A percentile compares a stretch with the other conserved stretches of the same genome.
phyloP scores from a whole-genome alignment of 1,140 invertebrate species.

The Nixonia krombeini region DNA sequence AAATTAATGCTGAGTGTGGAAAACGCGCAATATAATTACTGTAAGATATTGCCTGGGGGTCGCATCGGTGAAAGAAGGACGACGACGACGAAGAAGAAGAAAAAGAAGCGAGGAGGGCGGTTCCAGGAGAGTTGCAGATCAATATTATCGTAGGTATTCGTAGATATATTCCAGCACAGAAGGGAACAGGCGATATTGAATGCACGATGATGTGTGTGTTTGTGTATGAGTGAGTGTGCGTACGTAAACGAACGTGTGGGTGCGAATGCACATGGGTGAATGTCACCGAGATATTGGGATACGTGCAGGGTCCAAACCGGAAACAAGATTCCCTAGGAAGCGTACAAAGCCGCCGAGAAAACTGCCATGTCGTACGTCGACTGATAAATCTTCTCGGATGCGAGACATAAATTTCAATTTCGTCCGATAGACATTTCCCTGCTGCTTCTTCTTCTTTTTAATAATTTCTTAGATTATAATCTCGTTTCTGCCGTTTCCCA shows the following conservation, averaged over 20 bases:
- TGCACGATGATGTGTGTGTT: conserved; percentile 34
- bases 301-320: conserved; percentile 45
- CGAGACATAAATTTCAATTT: conserved; percentile 50
- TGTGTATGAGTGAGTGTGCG: not conserved
- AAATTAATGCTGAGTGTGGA: conserved; percentile 47
- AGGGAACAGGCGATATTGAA: conserved; percentile 46
- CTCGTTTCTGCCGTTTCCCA: conserved; percentile 31
- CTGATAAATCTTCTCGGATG: conserved; percentile 49
- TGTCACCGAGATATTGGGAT: conserved; percentile 46
- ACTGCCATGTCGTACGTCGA: conserved; percentile 46
- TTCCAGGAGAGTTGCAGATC: conserved; percentile 50
- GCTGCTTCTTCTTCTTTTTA: conserved; percentile 43
- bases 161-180: conserved; percentile 50
- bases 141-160: conserved; percentile 57
- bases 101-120: conserved; percentile 36
- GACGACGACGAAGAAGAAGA: conserved; percentile 15
- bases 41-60: conserved; percentile 46
- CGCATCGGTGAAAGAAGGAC: conserved; percentile 35
- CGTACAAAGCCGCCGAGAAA: conserved; percentile 47
- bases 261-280: conserved; percentile 45
- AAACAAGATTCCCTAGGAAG: conserved; percentile 49
- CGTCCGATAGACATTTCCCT: conserved; percentile 46
- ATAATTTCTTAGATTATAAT: conserved; percentile 51
- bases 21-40: conserved; percentile 57
- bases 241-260: conserved; percentile 4